A percentile compares a stretch with the other conserved stretches of the same genome.
Evolutionary conservation across 2,113 vertebrate genomes (phyloP).

Genomic region (Tragulus kanchil): DNA sequence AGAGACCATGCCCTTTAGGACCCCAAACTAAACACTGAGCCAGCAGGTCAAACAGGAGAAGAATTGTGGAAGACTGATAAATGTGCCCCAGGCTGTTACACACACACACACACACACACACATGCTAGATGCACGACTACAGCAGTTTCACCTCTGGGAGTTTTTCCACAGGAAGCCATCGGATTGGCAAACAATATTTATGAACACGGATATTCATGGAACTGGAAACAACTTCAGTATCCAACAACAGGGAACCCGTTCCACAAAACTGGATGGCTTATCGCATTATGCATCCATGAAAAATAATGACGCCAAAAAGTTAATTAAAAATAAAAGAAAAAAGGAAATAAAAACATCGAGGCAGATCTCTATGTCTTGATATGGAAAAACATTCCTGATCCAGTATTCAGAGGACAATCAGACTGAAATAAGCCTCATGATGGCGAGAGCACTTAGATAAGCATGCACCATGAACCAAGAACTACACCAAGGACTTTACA

Average conservation of each 20-base stretch:
- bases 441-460: neutral
- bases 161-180: neutral
- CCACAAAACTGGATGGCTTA: neutral
- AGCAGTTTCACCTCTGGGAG: neutral
- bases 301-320: neutral
- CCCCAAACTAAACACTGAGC: neutral
- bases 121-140: neutral
- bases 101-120: accelerated
- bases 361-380: neutral
- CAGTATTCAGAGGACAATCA: neutral
- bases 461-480: neutral
- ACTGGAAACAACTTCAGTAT: neutral
- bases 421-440: neutral
- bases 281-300: neutral
- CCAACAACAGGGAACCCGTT: neutral
- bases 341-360: no score
- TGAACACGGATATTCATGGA: neutral
- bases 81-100: neutral
- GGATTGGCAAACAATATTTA: neutral
- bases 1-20: neutral
- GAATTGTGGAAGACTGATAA: accelerated
- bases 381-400: neutral
- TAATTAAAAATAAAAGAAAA: no score
- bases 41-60: neutral
- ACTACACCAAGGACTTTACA: neutral